These are phyloP conservation scores for Hippopotamus amphibius DNA, from an alignment of 2,113 vertebrate species.

Conservation along the genomic window DNA sequence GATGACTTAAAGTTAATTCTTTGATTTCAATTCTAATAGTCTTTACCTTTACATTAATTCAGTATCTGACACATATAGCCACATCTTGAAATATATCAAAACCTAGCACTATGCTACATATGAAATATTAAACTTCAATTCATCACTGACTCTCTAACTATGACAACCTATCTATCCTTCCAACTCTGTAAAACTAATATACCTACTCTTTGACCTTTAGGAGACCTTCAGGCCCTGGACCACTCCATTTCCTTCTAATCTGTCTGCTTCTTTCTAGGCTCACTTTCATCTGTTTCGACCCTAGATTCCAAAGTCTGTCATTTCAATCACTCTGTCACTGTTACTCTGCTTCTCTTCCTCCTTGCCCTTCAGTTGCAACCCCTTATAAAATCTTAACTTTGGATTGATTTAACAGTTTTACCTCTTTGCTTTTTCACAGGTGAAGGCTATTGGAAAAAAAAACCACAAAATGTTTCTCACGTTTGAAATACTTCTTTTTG, in stretches of 20 bases:
- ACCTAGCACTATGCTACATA: neutral
- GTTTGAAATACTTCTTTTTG: neutral
- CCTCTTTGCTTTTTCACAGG: neutral
- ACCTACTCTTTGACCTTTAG: neutral
- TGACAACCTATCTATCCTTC: neutral
- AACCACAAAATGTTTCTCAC: neutral
- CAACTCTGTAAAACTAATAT: neutral
- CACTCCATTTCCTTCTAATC: neutral
- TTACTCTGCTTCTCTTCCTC: neutral
- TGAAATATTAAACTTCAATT: conserved; percentile 12
- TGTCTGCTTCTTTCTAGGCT: neutral
- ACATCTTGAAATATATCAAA: neutral
- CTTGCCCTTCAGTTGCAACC: neutral
- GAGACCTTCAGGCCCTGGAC: neutral
- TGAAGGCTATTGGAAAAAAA: neutral
- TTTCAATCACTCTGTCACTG: neutral
- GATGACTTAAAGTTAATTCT: neutral
- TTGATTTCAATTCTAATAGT: neutral
- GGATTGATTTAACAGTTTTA: neutral
- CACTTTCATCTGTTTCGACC: neutral
- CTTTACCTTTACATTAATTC: neutral
- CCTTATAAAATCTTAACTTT: neutral
- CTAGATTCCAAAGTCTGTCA: neutral
- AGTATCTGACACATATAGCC: neutral
- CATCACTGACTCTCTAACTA: neutral